Evolutionary conservation across 2,797 vertebrate genomes (phyloP).

Genomic region (Falco peregrinus): DNA sequence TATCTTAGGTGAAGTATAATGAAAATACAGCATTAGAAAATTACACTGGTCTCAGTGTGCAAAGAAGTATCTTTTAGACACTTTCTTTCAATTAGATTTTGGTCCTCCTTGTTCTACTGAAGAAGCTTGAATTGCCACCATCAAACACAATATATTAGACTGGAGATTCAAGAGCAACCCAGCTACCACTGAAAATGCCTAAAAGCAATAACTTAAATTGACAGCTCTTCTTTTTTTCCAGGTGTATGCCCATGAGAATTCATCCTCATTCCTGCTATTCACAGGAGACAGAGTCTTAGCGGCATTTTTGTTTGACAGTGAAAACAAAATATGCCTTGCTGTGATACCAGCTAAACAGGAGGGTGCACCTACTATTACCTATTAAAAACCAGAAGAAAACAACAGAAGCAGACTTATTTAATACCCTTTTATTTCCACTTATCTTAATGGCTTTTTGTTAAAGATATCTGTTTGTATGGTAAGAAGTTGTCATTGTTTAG

Average conservation of each 20-base stretch:
- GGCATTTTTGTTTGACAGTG: not conserved
- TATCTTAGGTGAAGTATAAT: not conserved
- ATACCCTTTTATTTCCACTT: not conserved
- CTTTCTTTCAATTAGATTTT: not conserved
- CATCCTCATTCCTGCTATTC: not conserved
- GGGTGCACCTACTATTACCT: not conserved
- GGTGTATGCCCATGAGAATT: not conserved
- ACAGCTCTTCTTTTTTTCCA: not conserved
- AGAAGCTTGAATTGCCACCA: not conserved
- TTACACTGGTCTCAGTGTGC: not conserved
- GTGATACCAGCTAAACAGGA: not conserved
- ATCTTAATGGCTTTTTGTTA: not conserved
- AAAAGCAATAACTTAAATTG: not conserved
- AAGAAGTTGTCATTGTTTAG: not conserved
- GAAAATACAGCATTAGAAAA: not conserved
- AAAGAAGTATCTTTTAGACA: not conserved
- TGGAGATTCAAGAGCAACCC: not conserved
- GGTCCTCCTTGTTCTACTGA: not conserved
- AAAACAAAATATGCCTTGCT: not conserved
- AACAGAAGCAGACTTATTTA: not conserved
- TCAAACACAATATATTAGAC: not conserved
- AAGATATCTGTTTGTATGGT: not conserved
- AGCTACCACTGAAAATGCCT: not conserved
- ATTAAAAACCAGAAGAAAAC: not conserved
- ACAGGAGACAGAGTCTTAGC: not conserved